Evolutionary conservation across 2,797 vertebrate genomes (phyloP), one percentile per base, ranked within the genome.

Genomic region (Petrocephalus schoutedeni): DNA sequence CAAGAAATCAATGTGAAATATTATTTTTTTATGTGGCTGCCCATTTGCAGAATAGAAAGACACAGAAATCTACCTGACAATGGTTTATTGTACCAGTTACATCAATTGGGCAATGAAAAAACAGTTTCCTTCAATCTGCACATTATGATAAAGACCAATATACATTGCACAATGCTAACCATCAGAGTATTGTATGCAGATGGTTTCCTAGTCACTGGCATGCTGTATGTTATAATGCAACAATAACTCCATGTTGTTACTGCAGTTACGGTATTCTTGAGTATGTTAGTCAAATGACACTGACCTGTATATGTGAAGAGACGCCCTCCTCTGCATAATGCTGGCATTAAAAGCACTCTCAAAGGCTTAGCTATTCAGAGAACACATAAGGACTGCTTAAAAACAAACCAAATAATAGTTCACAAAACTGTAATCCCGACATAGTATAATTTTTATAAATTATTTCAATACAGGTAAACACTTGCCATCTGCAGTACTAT

Each of bases 141-240:
- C 89, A 90, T 90, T 89, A 92, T 90, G 88, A 88, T 87, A 90
- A 90, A 88, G 87, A 89, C 84, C 87, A 87, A 90, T 90, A 91
- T 90, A 88, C 89, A 90, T 82, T 89, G 89, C 89, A 91, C 64
- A 91, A 89, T 59, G 87, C 88, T 89, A 90, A 89, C 83, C 89
- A 87, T 87, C 84, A 28, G 89, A 89, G 57, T 88, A 88, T 89
- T 88, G n/a, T 89, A 89, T 74, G 86, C 89, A 88, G 87, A 92
- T 87, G 86, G 89, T 57, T 85, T 89, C 77, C 86, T 88, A 90
- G 89, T 88, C 89, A 92, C 89, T 80, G 88, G 89, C 91, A 93
- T 93, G 92, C 91, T 90, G 90, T 85, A 89, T 90, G 88, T 90
- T 89, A 88, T 90, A 88, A 92, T 71, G 77, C 61, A 71, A 84